phyloP scores from a whole-genome alignment of 2,888 invertebrate genomes.

The Meiosimyza platycephala region DNA sequence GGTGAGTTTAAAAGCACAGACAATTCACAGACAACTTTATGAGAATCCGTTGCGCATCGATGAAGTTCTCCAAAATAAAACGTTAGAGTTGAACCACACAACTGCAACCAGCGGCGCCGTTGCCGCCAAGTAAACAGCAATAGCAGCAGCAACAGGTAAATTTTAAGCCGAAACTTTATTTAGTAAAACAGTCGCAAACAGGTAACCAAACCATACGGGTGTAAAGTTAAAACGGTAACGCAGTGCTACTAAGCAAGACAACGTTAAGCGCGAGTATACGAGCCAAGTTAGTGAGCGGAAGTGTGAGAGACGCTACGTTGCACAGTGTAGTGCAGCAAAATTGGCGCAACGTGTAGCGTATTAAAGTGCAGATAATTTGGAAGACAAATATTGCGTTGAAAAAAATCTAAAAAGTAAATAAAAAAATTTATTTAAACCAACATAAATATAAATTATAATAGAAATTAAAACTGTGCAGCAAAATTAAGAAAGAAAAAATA shows the following conservation, averaged over 20 bases:
- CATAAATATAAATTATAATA: conserved; percentile 7
- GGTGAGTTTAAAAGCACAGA: conserved; percentile 34
- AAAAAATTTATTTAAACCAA: too few relatives aligned
- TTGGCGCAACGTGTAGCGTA: conserved; percentile 15
- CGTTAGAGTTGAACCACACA: conserved; percentile 14
- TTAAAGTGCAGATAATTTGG: too few relatives aligned
- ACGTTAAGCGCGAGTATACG: conserved; percentile 38
- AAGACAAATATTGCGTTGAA: too few relatives aligned
- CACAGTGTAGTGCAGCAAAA: conserved; percentile 50
- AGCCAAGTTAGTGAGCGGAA: conserved; percentile 44
- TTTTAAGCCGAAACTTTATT: conserved; percentile 37
- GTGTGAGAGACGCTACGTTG: conserved; percentile 45
- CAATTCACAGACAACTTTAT: background rate
- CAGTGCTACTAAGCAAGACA: conserved; percentile 14
- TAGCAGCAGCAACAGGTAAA: conserved; percentile 30
- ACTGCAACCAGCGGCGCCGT: conserved; percentile 11
- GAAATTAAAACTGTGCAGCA: conserved; percentile 23
- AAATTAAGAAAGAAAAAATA: background rate
- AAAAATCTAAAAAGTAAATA: background rate
- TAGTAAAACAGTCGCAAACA: conserved; percentile 56
- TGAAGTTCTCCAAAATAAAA: conserved; percentile 28
- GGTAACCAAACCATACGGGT: conserved; percentile 59
- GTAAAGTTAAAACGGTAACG: conserved; percentile 54
- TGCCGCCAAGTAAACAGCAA: conserved; percentile 7
- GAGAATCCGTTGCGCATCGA: conserved; percentile 36